Conservation (phyloP, 1,140 invertebrate species). For the Belonocnema kinseyi region DNA sequence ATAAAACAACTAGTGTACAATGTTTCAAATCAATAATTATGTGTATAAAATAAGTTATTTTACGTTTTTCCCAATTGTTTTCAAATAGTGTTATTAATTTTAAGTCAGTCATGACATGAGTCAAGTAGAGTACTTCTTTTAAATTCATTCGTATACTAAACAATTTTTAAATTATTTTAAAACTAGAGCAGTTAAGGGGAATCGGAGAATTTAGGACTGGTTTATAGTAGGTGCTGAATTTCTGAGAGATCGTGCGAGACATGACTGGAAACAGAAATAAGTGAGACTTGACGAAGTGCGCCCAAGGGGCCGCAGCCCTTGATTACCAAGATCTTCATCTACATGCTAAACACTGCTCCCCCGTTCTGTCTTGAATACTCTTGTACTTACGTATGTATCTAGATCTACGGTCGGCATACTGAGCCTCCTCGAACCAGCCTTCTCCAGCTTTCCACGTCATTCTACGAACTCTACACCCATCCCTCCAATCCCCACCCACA, state of each 20-base stretch:
- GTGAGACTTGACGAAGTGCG: slow-evolving; percentile 72
- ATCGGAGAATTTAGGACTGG: neutral
- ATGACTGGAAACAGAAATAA: slow-evolving; percentile 64
- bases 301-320: slow-evolving; percentile 70
- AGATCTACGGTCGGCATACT: slow-evolving; percentile 62
- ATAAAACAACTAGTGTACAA: too few species aligned
- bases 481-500: slow-evolving; percentile 39
- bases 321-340: slow-evolving; percentile 76
- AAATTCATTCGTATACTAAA: too few species aligned
- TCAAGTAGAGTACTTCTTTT: too few species aligned
- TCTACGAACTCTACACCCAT: neutral
- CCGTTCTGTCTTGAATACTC: slow-evolving; percentile 70
- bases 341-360: slow-evolving; percentile 74
- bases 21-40: too few species aligned
- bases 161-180: too few species aligned
- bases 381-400: slow-evolving; percentile 75
- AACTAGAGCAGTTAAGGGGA: neutral
- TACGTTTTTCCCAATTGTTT: too few species aligned
- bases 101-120: too few species aligned
- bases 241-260: slow-evolving; percentile 46
- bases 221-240: slow-evolving; percentile 27
- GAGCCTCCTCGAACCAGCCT: slow-evolving; percentile 48
- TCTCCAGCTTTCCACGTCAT: slow-evolving; percentile 14
- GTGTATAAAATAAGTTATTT: too few species aligned
- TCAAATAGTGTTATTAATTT: too few species aligned